phyloP scores from a whole-genome alignment of 2,797 vertebrate genomes.

The Mormyrus hasselquistii region DNA sequence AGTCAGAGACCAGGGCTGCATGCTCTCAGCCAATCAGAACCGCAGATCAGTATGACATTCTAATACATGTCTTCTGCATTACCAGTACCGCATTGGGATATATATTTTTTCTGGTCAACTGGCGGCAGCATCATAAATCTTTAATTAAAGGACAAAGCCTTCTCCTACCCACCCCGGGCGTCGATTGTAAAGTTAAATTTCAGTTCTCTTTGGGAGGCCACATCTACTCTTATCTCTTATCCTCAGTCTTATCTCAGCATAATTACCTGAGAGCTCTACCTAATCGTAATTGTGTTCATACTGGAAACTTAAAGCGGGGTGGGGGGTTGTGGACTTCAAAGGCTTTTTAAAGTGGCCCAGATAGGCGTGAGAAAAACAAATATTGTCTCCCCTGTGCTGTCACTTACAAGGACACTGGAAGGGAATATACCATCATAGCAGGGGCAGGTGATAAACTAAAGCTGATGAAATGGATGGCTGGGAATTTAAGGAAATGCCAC shows the following conservation, averaged over 20 bases:
- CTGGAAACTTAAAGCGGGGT: conserved; percentile 1
- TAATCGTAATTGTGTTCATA: conserved; percentile 10
- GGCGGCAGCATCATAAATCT: background rate
- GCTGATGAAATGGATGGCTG: background rate
- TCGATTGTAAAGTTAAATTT: conserved; percentile 10
- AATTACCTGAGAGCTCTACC: conserved; percentile 9
- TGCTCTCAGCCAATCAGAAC: background rate
- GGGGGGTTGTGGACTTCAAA: conserved; percentile 3
- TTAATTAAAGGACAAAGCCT: conserved; percentile 8
- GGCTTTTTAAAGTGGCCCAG: conserved; percentile 10
- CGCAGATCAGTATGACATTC: background rate
- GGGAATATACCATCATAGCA: background rate
- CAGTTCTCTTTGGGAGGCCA: background rate
- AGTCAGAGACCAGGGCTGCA: background rate
- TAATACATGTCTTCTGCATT: background rate
- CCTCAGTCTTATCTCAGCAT: conserved; percentile 16
- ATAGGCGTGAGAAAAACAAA: conserved; percentile 14
- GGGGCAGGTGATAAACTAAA: background rate
- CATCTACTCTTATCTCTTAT: conserved; percentile 4
- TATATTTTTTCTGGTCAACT: background rate
- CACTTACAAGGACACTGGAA: conserved; percentile 5
- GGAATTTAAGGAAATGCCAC: conserved; percentile 15
- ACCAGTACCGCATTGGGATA: background rate
- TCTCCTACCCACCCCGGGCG: background rate
- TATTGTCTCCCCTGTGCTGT: background rate